phyloP scores from a whole-genome alignment of 2,797 vertebrate species.

The Cuniculus paca region DNA sequence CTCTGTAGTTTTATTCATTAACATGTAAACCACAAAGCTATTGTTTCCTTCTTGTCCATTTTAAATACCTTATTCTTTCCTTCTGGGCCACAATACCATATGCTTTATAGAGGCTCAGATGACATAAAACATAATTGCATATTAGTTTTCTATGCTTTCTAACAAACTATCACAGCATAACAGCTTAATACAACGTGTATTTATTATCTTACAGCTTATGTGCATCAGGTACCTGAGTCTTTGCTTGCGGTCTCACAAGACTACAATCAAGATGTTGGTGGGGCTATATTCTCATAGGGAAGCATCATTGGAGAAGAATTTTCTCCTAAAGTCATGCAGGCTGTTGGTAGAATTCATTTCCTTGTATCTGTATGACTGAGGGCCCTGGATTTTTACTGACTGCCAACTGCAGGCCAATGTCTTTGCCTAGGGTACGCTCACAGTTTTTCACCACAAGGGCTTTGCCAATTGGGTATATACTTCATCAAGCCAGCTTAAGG shows the following conservation, averaged over 20 bases:
- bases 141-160: conserved; percentile 5
- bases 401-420: background rate
- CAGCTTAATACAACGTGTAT: background rate
- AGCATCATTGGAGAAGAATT: background rate
- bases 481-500: background rate
- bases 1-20: conserved; percentile 47
- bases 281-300: background rate
- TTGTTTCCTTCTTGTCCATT: conserved; percentile 4
- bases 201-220: background rate
- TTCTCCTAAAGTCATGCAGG: background rate
- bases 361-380: background rate
- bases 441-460: background rate
- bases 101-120: background rate
- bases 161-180: conserved; percentile 6
- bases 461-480: background rate
- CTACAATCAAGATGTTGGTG: background rate
- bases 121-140: background rate
- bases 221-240: background rate
- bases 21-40: background rate
- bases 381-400: background rate
- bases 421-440: background rate
- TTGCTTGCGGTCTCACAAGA: background rate
- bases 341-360: conserved; percentile 49
- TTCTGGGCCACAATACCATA: background rate
- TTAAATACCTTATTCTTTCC: conserved; percentile 12